These are phyloP conservation scores for Heliconius ethilla DNA, from an alignment of 2,888 invertebrate genomes.

Conservation along the genomic window DNA sequence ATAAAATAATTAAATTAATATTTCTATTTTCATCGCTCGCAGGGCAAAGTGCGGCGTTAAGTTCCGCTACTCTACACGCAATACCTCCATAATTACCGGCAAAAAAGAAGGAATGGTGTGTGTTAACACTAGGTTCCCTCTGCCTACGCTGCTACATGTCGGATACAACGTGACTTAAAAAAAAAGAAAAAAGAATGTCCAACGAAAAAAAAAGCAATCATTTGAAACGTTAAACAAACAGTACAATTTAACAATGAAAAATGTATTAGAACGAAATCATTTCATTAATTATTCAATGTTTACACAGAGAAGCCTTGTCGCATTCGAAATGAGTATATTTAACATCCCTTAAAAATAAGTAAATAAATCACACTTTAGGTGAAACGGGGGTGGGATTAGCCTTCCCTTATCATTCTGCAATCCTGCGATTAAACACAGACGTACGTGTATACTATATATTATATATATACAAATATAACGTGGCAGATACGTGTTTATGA, in stretches of 20 bases:
- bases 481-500: slow-evolving; percentile 12
- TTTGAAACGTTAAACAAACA: neutral
- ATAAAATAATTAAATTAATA: no score
- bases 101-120: no score
- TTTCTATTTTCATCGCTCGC: neutral
- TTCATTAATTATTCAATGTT: slow-evolving; percentile 31
- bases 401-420: slow-evolving; percentile 35
- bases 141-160: no score
- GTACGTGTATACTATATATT: slow-evolving; percentile 2
- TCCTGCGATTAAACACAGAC: slow-evolving; percentile 39
- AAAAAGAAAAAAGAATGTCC: neutral
- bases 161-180: no score
- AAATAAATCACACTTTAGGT: slow-evolving; percentile 39
- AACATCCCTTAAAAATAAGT: slow-evolving; percentile 23
- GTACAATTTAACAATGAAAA: neutral
- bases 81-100: no score
- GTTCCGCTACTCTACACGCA: no score
- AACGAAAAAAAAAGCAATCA: neutral
- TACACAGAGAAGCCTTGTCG: neutral
- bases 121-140: neutral
- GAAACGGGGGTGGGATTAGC: slow-evolving; percentile 31
- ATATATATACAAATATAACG: neutral
- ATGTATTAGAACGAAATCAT: slow-evolving; percentile 18
- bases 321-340: slow-evolving; percentile 7
- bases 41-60: no score